These are phyloP conservation scores for Ceyx margarethae DNA, from an alignment of 2,113 vertebrate species.

Conservation along the genomic window DNA sequence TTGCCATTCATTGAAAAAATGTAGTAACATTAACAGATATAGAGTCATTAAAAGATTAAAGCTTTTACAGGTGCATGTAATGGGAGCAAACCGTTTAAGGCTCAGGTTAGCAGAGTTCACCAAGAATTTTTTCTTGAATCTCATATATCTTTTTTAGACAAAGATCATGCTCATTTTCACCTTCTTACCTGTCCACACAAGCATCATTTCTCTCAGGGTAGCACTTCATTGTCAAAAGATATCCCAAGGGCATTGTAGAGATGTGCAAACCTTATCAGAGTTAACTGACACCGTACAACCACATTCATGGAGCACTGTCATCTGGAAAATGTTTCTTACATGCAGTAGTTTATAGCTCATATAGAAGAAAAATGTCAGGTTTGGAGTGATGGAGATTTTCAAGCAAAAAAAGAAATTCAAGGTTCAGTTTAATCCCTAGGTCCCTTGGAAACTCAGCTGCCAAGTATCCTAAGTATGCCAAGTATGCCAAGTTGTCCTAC, in stretches of 20 bases:
- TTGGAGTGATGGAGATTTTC: conserved; percentile 24
- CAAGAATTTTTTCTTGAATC: neutral
- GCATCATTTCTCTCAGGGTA: neutral
- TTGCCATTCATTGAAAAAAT: neutral
- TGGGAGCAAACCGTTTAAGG: neutral
- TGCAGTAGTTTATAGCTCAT: conserved; percentile 49
- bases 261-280: neutral
- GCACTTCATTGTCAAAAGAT: neutral
- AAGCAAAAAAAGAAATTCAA: conserved; percentile 27
- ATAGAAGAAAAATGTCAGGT: conserved; percentile 38
- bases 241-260: neutral
- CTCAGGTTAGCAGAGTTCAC: neutral
- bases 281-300: conserved; percentile 1
- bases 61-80: neutral
- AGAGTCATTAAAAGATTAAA: neutral
- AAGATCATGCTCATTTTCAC: neutral
- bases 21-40: neutral
- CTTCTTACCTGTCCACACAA: neutral
- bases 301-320: conserved; percentile 24
- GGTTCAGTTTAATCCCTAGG: conserved; percentile 44
- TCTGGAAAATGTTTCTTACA: conserved; percentile 39
- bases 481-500: too few relatives aligned
- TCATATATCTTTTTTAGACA: neutral
- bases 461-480: too few relatives aligned
- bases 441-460: conserved; percentile 42